Evolutionary conservation across 1,140 invertebrate species (phyloP).

Genomic region (Diabrotica virgifera): DNA sequence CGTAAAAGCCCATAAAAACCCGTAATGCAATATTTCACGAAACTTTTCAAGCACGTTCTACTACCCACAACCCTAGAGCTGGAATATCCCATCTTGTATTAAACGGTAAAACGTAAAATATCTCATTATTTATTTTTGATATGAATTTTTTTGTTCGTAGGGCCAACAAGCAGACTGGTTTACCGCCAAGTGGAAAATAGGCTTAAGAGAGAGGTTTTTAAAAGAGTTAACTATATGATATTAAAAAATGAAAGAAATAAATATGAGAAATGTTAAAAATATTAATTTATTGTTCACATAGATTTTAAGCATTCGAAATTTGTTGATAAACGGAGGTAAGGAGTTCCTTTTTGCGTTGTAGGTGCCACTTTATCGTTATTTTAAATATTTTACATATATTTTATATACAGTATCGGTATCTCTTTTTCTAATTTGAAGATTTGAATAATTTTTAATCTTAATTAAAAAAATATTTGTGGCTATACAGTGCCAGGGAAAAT

Average conservation of each 20-base stretch:
- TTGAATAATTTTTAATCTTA: too few species aligned
- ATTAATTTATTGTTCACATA: constrained; percentile 3
- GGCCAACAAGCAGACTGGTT: constrained; percentile 29
- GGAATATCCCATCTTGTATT: background rate
- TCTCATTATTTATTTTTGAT: constrained; percentile 7
- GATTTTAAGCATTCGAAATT: background rate
- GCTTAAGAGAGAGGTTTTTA: constrained; percentile 16
- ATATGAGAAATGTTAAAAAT: constrained; percentile 1
- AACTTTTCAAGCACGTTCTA: background rate
- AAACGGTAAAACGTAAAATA: too few species aligned
- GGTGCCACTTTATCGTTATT: background rate
- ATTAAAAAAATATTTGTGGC: too few species aligned
- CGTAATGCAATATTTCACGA: too few species aligned
- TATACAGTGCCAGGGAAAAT: too few species aligned
- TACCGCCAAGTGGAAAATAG: constrained; percentile 36
- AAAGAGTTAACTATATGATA: constrained; percentile 18
- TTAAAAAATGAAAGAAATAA: constrained; percentile 9
- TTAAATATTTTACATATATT: too few species aligned
- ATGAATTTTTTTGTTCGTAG: constrained; percentile 28
- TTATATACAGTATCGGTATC: too few species aligned
- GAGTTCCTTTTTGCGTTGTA: background rate
- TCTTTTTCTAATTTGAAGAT: too few species aligned
- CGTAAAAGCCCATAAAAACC: too few species aligned
- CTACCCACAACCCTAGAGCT: background rate
- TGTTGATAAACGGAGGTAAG: background rate